phyloP scores from a whole-genome alignment of 2,113 vertebrate species.

The Noturus placidus region DNA sequence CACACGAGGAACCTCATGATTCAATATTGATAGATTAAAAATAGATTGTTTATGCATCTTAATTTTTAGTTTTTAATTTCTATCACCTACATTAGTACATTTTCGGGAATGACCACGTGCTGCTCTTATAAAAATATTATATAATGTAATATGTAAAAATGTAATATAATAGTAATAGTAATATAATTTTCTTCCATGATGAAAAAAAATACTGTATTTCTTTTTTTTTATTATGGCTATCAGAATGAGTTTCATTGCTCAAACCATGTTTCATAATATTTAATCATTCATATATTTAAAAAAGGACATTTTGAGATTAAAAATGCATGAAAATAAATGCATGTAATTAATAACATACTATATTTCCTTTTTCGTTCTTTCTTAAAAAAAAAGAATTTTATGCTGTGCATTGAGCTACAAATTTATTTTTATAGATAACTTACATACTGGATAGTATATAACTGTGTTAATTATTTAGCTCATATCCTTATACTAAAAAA shows the following conservation, averaged over 20 bases:
- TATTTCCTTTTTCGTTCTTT: neutral
- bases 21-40: neutral
- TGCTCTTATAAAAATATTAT: neutral
- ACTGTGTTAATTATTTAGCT: neutral
- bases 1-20: neutral
- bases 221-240: neutral
- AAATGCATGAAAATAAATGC: neutral
- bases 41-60: neutral
- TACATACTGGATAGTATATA: neutral
- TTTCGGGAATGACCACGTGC: neutral
- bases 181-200: neutral
- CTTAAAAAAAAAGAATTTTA: too few species aligned
- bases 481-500: neutral
- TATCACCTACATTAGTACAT: neutral
- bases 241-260: neutral
- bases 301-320: neutral
- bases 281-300: neutral
- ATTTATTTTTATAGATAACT: neutral
- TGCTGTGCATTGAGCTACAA: neutral
- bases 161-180: neutral
- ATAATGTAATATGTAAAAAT: too few species aligned
- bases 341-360: neutral
- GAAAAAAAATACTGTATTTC: neutral
- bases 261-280: neutral
- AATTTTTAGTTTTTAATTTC: neutral